Base-by-base conservation (phyloP, 1,140 invertebrate genomes). In the Homalodisca vitripennis region DNA sequence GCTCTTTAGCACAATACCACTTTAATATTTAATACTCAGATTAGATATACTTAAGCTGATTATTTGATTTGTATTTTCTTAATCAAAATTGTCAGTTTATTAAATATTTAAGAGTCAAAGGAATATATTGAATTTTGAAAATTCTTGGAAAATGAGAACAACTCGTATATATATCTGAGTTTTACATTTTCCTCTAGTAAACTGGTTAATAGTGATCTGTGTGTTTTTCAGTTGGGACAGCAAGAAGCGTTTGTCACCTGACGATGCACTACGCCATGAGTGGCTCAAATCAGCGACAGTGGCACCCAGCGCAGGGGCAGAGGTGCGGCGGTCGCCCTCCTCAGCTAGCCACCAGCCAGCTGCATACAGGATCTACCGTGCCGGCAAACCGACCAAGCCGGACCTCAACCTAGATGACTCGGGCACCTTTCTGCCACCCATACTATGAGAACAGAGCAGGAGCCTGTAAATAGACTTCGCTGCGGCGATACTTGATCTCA, bases 171-270 rank as follows among this genome's bases (percentile, higher is more conserved):
- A n/a, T n/a, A n/a, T n/a, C n/a, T n/a, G n/a, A n/a, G n/a, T n/a
- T n/a, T n/a, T n/a, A n/a, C n/a, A n/a, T n/a, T n/a, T n/a, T n/a
- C n/a, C n/a, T n/a, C n/a, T n/a, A n/a, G n/a, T n/a, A n/a, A n/a
- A n/a, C n/a, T n/a, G n/a, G n/a, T n/a, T n/a, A n/a, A n/a, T n/a
- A n/a, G n/a, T n/a, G n/a, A n/a, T n/a, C n/a, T 26, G 71, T 68
- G 71, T 67, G 24, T 68, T 71, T 80, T 79, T 14, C 79, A 92
- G 91, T 78, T 99, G 97, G 97, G 95, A 98, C 82, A 92, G 96
- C 14, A 89, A 93, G 73, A 89, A 91, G 71, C 85, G 97, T 66
- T 90, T 98, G 88, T 97, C 92, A 20, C 95, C 97, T 1, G 90
- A 92, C 62, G 95, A 98, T 76, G 92, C 92, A 27, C 83, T 89